Conservation (phyloP, 2,888 invertebrate genomes). For the Sesia apiformis region DNA sequence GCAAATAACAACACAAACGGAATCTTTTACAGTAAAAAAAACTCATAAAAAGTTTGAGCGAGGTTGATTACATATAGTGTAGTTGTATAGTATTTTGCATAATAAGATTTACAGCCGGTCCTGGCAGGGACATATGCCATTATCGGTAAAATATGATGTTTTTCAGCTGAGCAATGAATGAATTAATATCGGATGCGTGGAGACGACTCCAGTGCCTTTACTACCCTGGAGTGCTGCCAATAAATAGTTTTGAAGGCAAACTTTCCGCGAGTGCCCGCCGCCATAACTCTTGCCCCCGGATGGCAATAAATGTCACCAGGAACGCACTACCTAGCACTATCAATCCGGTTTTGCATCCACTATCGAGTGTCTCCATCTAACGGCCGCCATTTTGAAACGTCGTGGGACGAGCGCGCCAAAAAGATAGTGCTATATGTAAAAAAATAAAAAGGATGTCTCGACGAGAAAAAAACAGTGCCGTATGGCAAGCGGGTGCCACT, state of each 20-base stretch:
- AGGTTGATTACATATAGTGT: not conserved
- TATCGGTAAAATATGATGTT: constrained; percentile 56
- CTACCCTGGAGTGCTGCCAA: constrained; percentile 57
- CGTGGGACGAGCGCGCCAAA: constrained; percentile 22
- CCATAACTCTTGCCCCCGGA: constrained; percentile 41
- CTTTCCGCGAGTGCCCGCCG: constrained; percentile 38
- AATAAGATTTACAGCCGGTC: constrained; percentile 22
- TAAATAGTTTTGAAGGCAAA: constrained; percentile 52
- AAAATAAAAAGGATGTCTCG: constrained; percentile 25
- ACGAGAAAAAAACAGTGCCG: constrained; percentile 37
- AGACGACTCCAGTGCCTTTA: constrained; percentile 33
- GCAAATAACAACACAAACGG: not conserved
- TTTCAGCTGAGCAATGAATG: constrained; percentile 58
- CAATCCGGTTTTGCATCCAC: constrained; percentile 58
- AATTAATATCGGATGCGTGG: constrained; percentile 41
- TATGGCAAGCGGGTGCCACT: constrained; percentile 32
- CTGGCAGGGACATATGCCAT: constrained; percentile 42
- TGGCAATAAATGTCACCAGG: constrained; percentile 57
- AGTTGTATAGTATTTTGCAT: constrained; percentile 19
- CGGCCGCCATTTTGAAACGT: constrained; percentile 27
- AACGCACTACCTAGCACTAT: constrained; percentile 51
- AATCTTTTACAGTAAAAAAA: not conserved
- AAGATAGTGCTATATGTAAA: constrained; percentile 32
- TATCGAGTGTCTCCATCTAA: constrained; percentile 61
- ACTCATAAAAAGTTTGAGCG: not conserved